These are phyloP conservation scores for Fundulus diaphanus DNA, from an alignment of 2,797 vertebrate species.

Conservation along the genomic window DNA sequence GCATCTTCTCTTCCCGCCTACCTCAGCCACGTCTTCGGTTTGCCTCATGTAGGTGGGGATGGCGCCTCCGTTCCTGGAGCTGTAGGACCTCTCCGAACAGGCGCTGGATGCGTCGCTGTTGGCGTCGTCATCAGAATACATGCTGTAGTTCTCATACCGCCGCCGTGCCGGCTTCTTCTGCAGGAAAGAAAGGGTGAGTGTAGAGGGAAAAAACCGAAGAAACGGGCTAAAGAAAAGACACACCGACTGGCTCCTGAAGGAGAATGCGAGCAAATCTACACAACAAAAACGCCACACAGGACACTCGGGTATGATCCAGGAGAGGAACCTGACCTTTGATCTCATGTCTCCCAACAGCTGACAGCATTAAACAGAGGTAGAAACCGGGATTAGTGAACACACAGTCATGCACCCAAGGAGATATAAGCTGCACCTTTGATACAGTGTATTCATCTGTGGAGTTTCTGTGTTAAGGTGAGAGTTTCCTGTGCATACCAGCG, in stretches of 20 bases:
- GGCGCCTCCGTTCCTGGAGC: conserved; percentile 92
- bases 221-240: conserved; percentile 17
- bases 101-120: conserved; percentile 97
- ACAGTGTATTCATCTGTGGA: conserved; percentile 11
- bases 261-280: conserved; percentile 13
- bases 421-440: conserved; percentile 29
- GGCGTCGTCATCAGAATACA: conserved; percentile 97
- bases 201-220: not conserved
- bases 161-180: conserved; percentile 95
- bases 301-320: conserved; percentile 56
- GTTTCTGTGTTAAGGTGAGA: not conserved
- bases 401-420: conserved; percentile 39
- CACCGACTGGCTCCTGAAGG: conserved; percentile 9
- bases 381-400: conserved; percentile 71
- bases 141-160: conserved; percentile 91
- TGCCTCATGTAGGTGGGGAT: conserved; percentile 97
- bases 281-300: conserved; percentile 17
- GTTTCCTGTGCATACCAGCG: conserved; percentile 84
- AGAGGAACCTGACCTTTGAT: conserved; percentile 89
- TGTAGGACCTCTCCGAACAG: conserved; percentile 95
- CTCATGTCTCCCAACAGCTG: conserved; percentile 99
- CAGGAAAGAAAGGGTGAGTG: not conserved
- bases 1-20: conserved; percentile 11
- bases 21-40: conserved; percentile 95
- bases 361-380: conserved; percentile 88